Evolutionary conservation across 2,797 vertebrate genomes (phyloP).

Genomic region (Sorex maritimensis): DNA sequence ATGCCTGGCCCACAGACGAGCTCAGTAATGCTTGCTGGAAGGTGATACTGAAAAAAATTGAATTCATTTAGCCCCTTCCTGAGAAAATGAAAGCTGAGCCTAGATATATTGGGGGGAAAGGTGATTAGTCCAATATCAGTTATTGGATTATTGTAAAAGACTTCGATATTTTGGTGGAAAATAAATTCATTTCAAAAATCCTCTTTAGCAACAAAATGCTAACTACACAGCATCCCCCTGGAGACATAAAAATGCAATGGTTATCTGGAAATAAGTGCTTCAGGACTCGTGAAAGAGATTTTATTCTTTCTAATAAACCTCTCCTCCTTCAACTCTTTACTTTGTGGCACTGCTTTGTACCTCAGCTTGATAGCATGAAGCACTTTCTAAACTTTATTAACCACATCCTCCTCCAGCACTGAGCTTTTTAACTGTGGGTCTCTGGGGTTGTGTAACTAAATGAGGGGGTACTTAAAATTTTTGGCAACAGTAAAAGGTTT

Average conservation of each 20-base stretch:
- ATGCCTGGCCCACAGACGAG: background rate
- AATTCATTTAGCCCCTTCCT: conserved; percentile 17
- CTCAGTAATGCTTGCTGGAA: background rate
- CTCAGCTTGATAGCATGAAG: conserved; percentile 7
- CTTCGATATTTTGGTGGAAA: conserved; percentile 22
- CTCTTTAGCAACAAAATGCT: conserved; percentile 34
- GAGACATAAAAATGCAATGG: conserved; percentile 72
- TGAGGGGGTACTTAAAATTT: no score
- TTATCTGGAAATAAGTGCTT: conserved; percentile 69
- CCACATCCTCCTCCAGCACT: background rate
- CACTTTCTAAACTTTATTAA: conserved; percentile 63
- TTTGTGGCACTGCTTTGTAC: conserved; percentile 60
- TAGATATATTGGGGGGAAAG: conserved; percentile 2
- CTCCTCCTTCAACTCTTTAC: background rate
- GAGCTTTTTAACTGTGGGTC: no score
- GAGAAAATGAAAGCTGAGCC: conserved; percentile 30
- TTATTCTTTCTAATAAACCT: conserved; percentile 75
- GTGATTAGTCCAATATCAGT: background rate
- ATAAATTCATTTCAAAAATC: conserved; percentile 46
- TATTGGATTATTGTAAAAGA: conserved; percentile 27
- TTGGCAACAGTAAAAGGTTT: no score
- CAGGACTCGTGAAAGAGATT: conserved; percentile 71
- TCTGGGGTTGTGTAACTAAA: no score
- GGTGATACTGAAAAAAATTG: background rate
- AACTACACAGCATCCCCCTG: conserved; percentile 2